Percentiles rank a stretch among this genome's conserved stretches.
Conservation (phyloP, 1,140 invertebrate genomes). For the Drosophila hydei region DNA sequence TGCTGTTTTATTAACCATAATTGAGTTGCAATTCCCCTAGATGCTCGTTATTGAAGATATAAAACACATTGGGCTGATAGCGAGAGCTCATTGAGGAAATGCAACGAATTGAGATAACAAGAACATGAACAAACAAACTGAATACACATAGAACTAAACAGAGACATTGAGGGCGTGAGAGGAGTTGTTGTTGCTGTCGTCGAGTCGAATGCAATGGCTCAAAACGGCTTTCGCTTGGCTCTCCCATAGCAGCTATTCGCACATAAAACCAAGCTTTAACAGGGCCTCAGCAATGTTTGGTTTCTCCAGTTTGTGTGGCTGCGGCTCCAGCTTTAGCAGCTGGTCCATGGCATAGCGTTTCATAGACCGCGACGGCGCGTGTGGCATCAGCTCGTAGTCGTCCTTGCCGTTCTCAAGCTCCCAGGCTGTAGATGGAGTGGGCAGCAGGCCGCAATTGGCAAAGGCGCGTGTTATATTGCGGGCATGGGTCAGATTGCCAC, state of each 20-base stretch:
- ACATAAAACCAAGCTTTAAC: conserved; percentile 28
- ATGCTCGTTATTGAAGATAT: not conserved
- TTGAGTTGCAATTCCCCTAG: conserved; percentile 10
- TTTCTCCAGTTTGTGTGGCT: conserved; percentile 38
- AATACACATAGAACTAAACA: conserved; percentile 14
- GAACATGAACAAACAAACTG: conserved; percentile 25
- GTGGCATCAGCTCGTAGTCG: not conserved
- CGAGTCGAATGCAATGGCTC: no score
- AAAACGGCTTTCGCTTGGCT: no score
- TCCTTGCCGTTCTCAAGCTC: not conserved
- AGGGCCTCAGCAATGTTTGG: conserved; percentile 9
- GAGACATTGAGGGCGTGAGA: no score
- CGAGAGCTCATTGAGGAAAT: not conserved
- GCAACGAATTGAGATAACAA: conserved; percentile 5
- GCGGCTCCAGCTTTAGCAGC: conserved; percentile 49
- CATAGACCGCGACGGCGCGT: conserved; percentile 4
- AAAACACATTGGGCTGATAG: not conserved
- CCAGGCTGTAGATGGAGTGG: conserved; percentile 1
- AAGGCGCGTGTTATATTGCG: conserved; percentile 27
- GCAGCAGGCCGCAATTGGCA: conserved; percentile 18
- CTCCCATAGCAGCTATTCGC: not conserved
- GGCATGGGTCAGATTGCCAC: conserved; percentile 46
- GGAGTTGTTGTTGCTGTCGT: no score
- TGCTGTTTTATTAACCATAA: conserved; percentile 21
- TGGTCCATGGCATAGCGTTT: conserved; percentile 52